phyloP scores from a whole-genome alignment of 2,113 vertebrate genomes.

The Cygnus buccinator region DNA sequence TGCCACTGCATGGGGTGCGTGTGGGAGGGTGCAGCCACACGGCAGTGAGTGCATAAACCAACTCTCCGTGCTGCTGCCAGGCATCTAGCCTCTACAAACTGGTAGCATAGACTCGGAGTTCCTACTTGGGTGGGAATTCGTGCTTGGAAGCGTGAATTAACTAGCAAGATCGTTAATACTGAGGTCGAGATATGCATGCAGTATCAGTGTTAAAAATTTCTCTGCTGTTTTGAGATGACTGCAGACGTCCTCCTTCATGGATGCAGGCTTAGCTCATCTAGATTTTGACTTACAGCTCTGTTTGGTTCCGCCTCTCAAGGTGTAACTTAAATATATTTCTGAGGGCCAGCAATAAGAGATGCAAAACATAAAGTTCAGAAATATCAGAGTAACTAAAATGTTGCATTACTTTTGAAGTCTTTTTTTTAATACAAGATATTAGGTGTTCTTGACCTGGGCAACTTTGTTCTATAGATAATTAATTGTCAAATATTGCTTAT shows the following conservation, averaged over 20 bases:
- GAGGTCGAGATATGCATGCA: neutral
- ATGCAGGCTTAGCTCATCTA: neutral
- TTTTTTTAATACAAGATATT: fast-evolving
- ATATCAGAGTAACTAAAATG: neutral
- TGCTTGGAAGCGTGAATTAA: neutral
- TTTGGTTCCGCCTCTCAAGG: neutral
- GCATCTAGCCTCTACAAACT: neutral
- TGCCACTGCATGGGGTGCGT: fast-evolving
- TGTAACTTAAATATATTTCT: neutral
- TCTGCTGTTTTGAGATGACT: neutral
- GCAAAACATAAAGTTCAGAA: neutral
- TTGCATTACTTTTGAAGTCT: neutral
- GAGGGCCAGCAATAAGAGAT: neutral
- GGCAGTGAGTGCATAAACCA: neutral
- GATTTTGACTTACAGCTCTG: neutral
- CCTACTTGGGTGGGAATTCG: neutral
- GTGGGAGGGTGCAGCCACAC: neutral
- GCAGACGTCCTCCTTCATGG: neutral
- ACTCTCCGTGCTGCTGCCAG: neutral
- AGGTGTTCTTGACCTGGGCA: neutral
- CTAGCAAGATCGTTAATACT: neutral
- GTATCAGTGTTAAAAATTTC: neutral
- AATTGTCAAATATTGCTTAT: neutral
- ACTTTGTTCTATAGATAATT: neutral
- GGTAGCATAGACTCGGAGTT: neutral